Evolutionary conservation across 2,113 vertebrate genomes (phyloP).

Genomic region (Thermophis baileyi): DNA sequence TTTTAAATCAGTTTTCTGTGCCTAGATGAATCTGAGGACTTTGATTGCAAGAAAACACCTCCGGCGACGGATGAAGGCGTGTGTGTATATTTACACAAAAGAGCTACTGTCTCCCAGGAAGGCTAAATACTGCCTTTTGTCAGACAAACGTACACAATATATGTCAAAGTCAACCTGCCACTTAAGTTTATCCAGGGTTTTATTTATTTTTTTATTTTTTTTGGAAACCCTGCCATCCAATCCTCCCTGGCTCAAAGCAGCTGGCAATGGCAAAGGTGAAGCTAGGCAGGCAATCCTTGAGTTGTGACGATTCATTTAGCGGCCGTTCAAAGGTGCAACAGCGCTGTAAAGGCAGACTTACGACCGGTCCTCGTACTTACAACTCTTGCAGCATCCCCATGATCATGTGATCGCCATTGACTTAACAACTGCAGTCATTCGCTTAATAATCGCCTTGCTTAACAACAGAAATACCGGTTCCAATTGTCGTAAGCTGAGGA

Average conservation of each 20-base stretch:
- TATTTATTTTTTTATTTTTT: neutral
- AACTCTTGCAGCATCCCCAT: no score
- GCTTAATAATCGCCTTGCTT: no score
- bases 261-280: neutral
- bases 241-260: neutral
- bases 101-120: neutral
- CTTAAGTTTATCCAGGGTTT: neutral
- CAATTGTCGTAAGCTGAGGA: no score
- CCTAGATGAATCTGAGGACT: neutral
- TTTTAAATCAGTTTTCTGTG: neutral
- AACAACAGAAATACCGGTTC: no score
- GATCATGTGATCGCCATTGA: no score
- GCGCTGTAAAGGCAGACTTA: no score
- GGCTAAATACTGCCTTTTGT: conserved; percentile 1
- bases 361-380: no score
- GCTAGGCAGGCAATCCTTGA: neutral
- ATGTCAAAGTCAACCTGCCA: neutral
- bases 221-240: neutral
- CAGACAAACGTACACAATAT: neutral
- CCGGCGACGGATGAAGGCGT: neutral
- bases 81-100: neutral
- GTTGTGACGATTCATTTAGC: neutral
- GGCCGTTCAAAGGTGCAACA: neutral
- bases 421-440: no score
- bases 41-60: neutral